Percentiles rank a stretch among this genome's conserved stretches.
phyloP scores from a whole-genome alignment of 2,113 vertebrate species.

The Gnathonemus longibarbis region DNA sequence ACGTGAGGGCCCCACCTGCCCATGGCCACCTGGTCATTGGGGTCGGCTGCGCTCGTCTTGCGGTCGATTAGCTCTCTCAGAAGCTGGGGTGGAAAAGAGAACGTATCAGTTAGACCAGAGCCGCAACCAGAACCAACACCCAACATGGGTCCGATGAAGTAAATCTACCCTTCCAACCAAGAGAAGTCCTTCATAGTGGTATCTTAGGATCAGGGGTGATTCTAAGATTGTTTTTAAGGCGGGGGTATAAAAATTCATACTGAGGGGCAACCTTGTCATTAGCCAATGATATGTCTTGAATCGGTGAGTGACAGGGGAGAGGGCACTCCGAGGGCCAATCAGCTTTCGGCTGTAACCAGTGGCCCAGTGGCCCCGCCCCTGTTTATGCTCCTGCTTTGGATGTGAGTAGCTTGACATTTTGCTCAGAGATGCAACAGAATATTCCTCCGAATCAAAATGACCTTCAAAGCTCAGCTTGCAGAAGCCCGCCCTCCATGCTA shows the following conservation, averaged over 20 bases:
- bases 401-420: background rate
- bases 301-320: background rate
- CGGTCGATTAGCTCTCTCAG: slow-evolving; percentile 42
- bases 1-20: slow-evolving; percentile 28
- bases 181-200: background rate
- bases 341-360: background rate
- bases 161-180: background rate
- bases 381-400: background rate
- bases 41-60: slow-evolving; percentile 37
- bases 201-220: background rate
- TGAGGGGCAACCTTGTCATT: background rate
- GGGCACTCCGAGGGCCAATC: background rate
- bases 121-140: background rate
- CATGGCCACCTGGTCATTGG: slow-evolving; percentile 48
- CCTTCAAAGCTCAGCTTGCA: background rate
- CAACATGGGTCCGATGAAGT: background rate
- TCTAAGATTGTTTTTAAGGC: background rate
- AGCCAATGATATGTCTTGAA: background rate
- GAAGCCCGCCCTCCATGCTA: background rate
- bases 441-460: background rate
- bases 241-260: background rate
- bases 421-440: background rate
- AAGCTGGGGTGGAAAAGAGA: background rate
- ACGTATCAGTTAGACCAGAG: background rate
- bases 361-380: background rate